Evolutionary conservation across 2,113 vertebrate species (phyloP), one percentile per base, ranked within the genome.

Genomic region (Corythornis vintsioides): DNA sequence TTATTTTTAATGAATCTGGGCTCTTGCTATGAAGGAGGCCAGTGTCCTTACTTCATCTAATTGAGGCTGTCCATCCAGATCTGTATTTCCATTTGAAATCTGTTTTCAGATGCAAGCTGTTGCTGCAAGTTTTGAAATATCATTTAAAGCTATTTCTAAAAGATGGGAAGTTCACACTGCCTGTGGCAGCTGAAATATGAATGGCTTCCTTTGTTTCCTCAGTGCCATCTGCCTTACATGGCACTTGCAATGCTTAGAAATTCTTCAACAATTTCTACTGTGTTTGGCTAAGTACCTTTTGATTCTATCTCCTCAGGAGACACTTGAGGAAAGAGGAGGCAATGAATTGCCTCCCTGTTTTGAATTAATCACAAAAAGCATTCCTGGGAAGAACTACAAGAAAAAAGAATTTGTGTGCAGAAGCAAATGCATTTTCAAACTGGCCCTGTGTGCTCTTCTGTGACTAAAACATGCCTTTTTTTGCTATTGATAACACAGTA

Each of bases 301-400:
- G 28, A 52, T 72, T 75, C 42, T 47, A 6, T 60, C 66, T 83
- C 69, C 56, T 67, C 50, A 69, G 78, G 65, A 82, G 67, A 60
- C 35, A 28, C 35, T 67, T 84, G 74, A 80, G 83, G 61, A 86
- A 65, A 40, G 29, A 79, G 38, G n/a, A 65, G 35, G 77, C 66
- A 57, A 74, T 57, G 0, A 83, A 70, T 47, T 78, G 22, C 11
- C 24, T 90, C 78, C 63, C 40, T 15, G 40, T 92, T 90, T 79
- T 63, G 18, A 92, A 88, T 93, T 59, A 71, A 61, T 89, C 71
- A 73, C 31, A 91, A 47, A 86, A 93, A 71, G 63, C 35, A 85
- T 38, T 88, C 75, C 67, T 92, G 61, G 61, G 43, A 86, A 81
- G 93, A 75, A 28, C 25, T 83, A 16, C 45, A 11, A 84, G 75